Percentiles rank a stretch among this genome's conserved stretches.
phyloP scores from a whole-genome alignment of 2,113 vertebrate genomes.

The Genyomyrus donnyi region DNA sequence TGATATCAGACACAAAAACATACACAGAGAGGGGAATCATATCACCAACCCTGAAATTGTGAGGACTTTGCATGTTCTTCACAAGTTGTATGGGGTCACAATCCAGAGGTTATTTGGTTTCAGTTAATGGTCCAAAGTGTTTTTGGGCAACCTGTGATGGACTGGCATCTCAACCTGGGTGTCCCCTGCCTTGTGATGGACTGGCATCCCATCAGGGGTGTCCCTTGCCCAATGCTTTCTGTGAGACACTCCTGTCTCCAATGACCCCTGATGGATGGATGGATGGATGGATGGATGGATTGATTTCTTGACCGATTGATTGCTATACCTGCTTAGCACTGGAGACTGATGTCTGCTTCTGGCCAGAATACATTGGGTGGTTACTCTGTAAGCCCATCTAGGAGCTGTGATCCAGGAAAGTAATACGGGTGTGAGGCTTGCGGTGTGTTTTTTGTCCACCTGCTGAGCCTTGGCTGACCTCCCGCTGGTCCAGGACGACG shows the following conservation, averaged over 20 bases:
- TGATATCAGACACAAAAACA: background rate
- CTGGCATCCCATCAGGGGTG: background rate
- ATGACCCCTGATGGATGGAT: background rate
- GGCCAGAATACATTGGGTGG: background rate
- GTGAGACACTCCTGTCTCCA: background rate
- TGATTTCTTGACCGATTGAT: background rate
- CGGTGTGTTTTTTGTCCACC: background rate
- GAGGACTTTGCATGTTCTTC: background rate
- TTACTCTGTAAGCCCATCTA: background rate
- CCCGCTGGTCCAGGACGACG: constrained; percentile 59
- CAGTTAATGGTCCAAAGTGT: background rate
- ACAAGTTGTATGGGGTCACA: background rate
- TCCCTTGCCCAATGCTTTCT: background rate
- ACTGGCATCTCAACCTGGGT: background rate
- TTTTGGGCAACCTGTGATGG: background rate
- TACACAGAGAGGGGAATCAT: background rate
- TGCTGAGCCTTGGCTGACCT: background rate
- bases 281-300: background rate
- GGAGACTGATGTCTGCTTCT: background rate
- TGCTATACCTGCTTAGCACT: background rate
- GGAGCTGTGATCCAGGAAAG: background rate
- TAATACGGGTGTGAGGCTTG: background rate
- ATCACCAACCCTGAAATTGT: background rate
- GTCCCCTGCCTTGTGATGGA: background rate
- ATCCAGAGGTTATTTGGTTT: background rate